Evolutionary conservation across 2,888 invertebrate genomes (phyloP).

Genomic region (Drosophila putrida): DNA sequence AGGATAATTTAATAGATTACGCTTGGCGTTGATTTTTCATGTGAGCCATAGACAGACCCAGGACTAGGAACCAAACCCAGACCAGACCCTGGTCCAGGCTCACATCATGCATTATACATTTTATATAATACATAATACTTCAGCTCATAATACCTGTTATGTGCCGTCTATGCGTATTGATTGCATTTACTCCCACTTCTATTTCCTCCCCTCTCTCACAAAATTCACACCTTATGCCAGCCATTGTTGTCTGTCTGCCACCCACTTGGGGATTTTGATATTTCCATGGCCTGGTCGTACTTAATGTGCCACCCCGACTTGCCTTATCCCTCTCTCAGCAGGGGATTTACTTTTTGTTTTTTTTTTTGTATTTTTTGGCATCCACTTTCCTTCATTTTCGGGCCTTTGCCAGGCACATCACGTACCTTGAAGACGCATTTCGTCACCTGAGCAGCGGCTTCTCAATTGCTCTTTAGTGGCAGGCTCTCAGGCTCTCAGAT

Average conservation of each 20-base stretch:
- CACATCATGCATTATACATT: conserved; percentile 11
- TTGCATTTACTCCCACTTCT: conserved; percentile 62
- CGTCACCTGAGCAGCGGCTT: conserved; percentile 68
- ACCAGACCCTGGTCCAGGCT: conserved; percentile 5
- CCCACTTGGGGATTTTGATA: conserved; percentile 58
- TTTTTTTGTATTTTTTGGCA: conserved; percentile 8
- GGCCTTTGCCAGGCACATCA: conserved; percentile 66
- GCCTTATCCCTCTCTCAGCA: not conserved
- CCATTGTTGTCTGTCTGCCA: conserved; percentile 68
- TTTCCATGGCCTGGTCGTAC: conserved; percentile 22
- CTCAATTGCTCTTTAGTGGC: conserved; percentile 49
- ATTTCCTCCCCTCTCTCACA: not conserved
- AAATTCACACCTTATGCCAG: conserved; percentile 40
- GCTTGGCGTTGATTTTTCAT: conserved; percentile 76
- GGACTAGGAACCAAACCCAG: not conserved
- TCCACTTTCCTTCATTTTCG: conserved; percentile 45
- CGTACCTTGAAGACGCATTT: conserved; percentile 72
- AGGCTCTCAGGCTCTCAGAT: conserved; percentile 7
- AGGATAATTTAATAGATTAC: conserved; percentile 82
- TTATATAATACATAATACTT: conserved; percentile 31
- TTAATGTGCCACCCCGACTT: conserved; percentile 47
- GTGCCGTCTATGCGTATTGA: conserved; percentile 76
- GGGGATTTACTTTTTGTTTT: conserved; percentile 16
- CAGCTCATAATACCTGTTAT: conserved; percentile 69
- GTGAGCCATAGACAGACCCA: conserved; percentile 19